Conservation (phyloP, 1,140 invertebrate genomes). For the Temnothorax curvispinosus region DNA sequence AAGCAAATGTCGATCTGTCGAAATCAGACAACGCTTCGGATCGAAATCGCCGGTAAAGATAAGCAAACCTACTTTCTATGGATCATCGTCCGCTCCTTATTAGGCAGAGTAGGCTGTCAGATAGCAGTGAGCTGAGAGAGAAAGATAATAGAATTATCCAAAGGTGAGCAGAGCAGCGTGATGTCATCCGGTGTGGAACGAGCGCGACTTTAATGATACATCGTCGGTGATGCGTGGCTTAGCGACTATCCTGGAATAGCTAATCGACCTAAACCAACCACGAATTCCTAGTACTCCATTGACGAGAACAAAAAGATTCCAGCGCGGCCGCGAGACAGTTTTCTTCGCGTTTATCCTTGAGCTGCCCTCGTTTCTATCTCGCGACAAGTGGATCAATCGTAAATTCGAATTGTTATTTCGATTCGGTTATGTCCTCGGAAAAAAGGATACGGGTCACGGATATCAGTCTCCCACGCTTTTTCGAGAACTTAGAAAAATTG, state of each 20-base stretch:
- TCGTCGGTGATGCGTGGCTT: slow-evolving; percentile 65
- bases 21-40: slow-evolving; percentile 25
- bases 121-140: slow-evolving; percentile 1
- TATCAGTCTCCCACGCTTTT: not conserved
- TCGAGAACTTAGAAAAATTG: not conserved
- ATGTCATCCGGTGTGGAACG: slow-evolving; percentile 69
- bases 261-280: slow-evolving; percentile 42
- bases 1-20: slow-evolving; percentile 3
- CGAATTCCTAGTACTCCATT: slow-evolving; percentile 13
- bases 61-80: slow-evolving; percentile 70
- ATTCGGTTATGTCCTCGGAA: not conserved
- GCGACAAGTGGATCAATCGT: not conserved
- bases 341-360: slow-evolving; percentile 21
- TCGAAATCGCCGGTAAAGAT: slow-evolving; percentile 73
- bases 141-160: slow-evolving; percentile 36
- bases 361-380: not conserved
- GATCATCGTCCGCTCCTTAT: slow-evolving; percentile 72
- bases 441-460: not conserved
- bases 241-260: slow-evolving; percentile 62
- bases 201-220: slow-evolving; percentile 66
- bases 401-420: slow-evolving; percentile 18
- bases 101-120: slow-evolving; percentile 49
- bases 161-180: slow-evolving; percentile 63
- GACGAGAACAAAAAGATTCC: slow-evolving; percentile 28
- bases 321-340: slow-evolving; percentile 1